These are phyloP conservation scores for Zophobas atratus DNA, from an alignment of 1,140 invertebrate genomes.

Conservation along the genomic window DNA sequence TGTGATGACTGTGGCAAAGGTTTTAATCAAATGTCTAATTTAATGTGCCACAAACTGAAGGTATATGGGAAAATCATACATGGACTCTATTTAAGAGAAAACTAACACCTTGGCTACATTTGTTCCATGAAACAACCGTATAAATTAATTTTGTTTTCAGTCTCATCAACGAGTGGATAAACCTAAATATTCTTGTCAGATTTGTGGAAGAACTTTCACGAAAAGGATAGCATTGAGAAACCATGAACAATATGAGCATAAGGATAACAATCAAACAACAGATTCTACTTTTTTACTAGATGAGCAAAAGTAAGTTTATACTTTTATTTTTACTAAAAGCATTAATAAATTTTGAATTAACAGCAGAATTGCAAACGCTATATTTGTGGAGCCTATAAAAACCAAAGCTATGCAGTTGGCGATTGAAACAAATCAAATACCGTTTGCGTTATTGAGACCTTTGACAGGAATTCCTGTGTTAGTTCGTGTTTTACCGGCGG, in stretches of 20 bases:
- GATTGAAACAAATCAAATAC: conserved; percentile 68
- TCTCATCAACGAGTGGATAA: conserved; percentile 73
- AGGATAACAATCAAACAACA: conserved; percentile 54
- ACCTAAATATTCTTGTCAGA: conserved; percentile 72
- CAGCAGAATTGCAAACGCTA: conserved; percentile 63
- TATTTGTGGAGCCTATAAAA: conserved; percentile 73
- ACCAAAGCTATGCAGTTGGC: conserved; percentile 74
- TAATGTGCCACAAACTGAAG: conserved; percentile 83
- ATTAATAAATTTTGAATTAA: conserved; percentile 26
- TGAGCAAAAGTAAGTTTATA: conserved; percentile 45
- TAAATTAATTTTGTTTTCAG: conserved; percentile 50
- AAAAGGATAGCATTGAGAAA: conserved; percentile 71
- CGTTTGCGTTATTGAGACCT: conserved; percentile 74
- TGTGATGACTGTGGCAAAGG: conserved; percentile 84
- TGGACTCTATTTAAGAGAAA: no score
- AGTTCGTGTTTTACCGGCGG: conserved; percentile 72
- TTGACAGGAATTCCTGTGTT: conserved; percentile 74
- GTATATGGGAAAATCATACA: conserved; percentile 61
- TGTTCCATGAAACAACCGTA: background rate
- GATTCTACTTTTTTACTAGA: conserved; percentile 13
- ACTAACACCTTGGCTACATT: no score
- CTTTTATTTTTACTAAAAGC: background rate
- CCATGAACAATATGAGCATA: conserved; percentile 75
- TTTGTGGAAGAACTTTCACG: conserved; percentile 73
- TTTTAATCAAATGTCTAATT: conserved; percentile 89